Conservation (phyloP, 2,888 invertebrate species). For the Apotomis turbidana region DNA sequence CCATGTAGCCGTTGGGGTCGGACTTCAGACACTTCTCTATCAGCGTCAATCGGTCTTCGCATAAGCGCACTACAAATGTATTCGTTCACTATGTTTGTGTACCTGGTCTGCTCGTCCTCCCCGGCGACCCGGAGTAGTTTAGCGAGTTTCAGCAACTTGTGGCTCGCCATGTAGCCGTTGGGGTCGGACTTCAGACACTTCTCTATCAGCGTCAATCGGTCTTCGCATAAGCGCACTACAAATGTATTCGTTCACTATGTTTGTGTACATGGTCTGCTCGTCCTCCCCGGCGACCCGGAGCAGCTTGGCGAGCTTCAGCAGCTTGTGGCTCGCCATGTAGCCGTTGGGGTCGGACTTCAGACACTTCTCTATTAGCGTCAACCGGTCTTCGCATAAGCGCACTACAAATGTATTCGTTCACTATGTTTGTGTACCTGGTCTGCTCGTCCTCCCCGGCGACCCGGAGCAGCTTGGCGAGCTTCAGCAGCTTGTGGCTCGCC, state of each 20-base stretch:
- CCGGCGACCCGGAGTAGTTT: slow-evolving; percentile 84
- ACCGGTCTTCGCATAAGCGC: slow-evolving; percentile 84
- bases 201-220: slow-evolving; percentile 85
- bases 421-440: slow-evolving; percentile 54
- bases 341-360: slow-evolving; percentile 82
- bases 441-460: slow-evolving; percentile 82
- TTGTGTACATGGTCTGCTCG: slow-evolving; percentile 62
- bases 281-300: slow-evolving; percentile 84
- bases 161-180: slow-evolving; percentile 85
- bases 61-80: slow-evolving; percentile 83
- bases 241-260: slow-evolving; percentile 21
- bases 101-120: slow-evolving; percentile 76
- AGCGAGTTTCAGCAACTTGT: slow-evolving; percentile 86
- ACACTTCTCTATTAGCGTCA: slow-evolving; percentile 86
- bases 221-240: slow-evolving; percentile 84
- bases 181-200: slow-evolving; percentile 83
- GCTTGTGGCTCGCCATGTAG: slow-evolving; percentile 85
- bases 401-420: slow-evolving; percentile 65
- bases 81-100: not conserved
- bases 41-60: slow-evolving; percentile 84
- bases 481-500: slow-evolving; percentile 85
- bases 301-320: slow-evolving; percentile 86
- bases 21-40: slow-evolving; percentile 85
- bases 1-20: slow-evolving; percentile 84
- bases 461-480: slow-evolving; percentile 85